Evolutionary conservation across 2,888 invertebrate genomes (phyloP).

Genomic region (Synanthedon vespiformis): DNA sequence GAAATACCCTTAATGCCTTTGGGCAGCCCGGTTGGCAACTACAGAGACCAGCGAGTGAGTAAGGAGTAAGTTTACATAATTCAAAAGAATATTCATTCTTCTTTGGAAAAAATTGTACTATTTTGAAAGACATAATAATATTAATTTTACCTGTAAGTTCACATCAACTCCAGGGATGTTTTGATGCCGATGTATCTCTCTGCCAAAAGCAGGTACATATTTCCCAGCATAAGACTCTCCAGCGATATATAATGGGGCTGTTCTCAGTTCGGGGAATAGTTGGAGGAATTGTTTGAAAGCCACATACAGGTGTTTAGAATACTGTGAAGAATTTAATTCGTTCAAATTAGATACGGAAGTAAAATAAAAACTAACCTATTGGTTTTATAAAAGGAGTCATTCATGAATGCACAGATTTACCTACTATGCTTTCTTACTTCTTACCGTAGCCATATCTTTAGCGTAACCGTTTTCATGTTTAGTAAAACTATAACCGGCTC

Average conservation of each 20-base stretch:
- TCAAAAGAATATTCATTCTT: too few relatives aligned
- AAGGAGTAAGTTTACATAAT: too few relatives aligned
- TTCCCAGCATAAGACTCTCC: conserved; percentile 77
- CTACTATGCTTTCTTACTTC: conserved; percentile 6
- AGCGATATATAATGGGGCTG: conserved; percentile 71
- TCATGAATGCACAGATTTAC: too few relatives aligned
- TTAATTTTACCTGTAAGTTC: conserved; percentile 47
- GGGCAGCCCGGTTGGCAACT: too few relatives aligned
- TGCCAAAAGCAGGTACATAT: conserved; percentile 69
- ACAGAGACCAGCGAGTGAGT: too few relatives aligned
- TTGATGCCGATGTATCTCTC: conserved; percentile 60
- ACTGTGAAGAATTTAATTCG: conserved; percentile 25
- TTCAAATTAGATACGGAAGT: not conserved
- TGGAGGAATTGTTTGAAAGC: conserved; percentile 71
- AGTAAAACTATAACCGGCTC: conserved; percentile 75
- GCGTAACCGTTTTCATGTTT: conserved; percentile 62
- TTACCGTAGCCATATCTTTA: conserved; percentile 68
- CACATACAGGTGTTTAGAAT: conserved; percentile 67
- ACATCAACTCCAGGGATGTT: conserved; percentile 26
- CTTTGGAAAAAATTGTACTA: too few relatives aligned
- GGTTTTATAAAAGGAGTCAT: too few relatives aligned
- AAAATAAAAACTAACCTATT: not conserved
- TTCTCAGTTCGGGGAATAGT: conserved; percentile 69
- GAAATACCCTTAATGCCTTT: too few relatives aligned
- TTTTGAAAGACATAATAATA: too few relatives aligned